Evolutionary conservation across 2,797 vertebrate genomes (phyloP).

Genomic region (Falco naumanni): DNA sequence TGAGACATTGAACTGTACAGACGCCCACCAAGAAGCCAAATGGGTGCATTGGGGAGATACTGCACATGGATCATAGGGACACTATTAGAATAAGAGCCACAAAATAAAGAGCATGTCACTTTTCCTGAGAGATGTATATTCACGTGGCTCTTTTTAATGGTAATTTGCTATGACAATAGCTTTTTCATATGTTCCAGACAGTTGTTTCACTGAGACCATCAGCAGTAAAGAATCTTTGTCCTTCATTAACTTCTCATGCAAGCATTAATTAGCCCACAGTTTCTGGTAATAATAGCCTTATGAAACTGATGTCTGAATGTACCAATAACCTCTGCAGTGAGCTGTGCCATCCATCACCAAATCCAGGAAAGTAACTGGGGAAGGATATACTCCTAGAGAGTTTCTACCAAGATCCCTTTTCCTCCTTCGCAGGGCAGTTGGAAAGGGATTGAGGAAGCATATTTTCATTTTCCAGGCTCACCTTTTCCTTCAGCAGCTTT

Average conservation of each 20-base stretch:
- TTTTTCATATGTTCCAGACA: slow-evolving; percentile 36
- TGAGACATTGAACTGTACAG: background rate
- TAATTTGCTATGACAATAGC: slow-evolving; percentile 38
- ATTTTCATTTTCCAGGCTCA: background rate
- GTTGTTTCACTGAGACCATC: slow-evolving; percentile 51
- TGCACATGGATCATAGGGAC: background rate
- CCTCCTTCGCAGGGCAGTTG: background rate
- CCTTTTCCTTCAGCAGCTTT: background rate
- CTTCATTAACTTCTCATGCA: slow-evolving; percentile 51
- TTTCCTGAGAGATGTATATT: slow-evolving; percentile 6
- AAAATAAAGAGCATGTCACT: background rate
- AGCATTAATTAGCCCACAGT: slow-evolving; percentile 42
- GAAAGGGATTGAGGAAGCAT: background rate
- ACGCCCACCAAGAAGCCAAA: background rate
- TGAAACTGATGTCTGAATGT: background rate
- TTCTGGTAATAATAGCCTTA: slow-evolving; percentile 16
- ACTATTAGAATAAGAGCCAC: background rate
- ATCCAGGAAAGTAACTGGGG: background rate
- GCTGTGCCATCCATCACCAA: slow-evolving; percentile 14
- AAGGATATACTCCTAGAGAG: background rate
- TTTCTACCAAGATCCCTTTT: background rate
- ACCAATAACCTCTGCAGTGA: slow-evolving; percentile 8
- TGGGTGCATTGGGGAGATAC: background rate
- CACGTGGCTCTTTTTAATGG: background rate
- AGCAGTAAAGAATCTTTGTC: slow-evolving; percentile 39